Evolutionary conservation across 92 coral and sea anemone genomes (phyloP).

Genomic region (Siderastrea radians): DNA sequence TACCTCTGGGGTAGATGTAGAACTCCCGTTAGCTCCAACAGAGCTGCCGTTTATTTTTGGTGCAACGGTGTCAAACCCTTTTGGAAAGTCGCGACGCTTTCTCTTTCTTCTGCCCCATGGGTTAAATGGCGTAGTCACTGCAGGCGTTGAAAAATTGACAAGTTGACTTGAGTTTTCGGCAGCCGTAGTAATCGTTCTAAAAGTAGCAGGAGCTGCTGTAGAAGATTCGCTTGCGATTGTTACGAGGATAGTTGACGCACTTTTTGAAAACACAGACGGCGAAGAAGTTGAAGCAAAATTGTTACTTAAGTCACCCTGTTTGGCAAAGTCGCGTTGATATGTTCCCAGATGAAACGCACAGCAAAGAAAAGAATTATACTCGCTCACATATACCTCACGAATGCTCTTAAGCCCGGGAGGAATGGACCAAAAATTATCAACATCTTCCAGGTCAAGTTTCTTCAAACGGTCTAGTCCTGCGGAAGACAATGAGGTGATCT

Average conservation of each 20-base stretch:
- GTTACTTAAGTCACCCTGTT: not conserved
- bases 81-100: slow-evolving; percentile 21
- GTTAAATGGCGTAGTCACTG: not conserved
- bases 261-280: not conserved
- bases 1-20: not conserved
- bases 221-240: slow-evolving; percentile 5
- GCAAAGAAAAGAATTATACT: slow-evolving; percentile 90
- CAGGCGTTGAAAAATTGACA: slow-evolving; percentile 25
- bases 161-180: slow-evolving; percentile 27
- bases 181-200: not conserved
- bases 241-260: not conserved
- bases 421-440: slow-evolving; percentile 78
- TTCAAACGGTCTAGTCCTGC: slow-evolving; percentile 76
- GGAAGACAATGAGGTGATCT: slow-evolving; percentile 77
- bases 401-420: slow-evolving; percentile 72
- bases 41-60: slow-evolving; percentile 25
- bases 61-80: slow-evolving; percentile 7
- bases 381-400: slow-evolving; percentile 69
- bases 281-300: not conserved
- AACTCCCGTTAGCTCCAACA: not conserved
- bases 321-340: slow-evolving; percentile 32
- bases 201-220: not conserved
- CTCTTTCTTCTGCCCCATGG: slow-evolving; percentile 30
- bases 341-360: slow-evolving; percentile 75
- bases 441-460: slow-evolving; percentile 61